Conservation (phyloP, 2,797 vertebrate genomes). For the Mormyrops boulengeri region DNA sequence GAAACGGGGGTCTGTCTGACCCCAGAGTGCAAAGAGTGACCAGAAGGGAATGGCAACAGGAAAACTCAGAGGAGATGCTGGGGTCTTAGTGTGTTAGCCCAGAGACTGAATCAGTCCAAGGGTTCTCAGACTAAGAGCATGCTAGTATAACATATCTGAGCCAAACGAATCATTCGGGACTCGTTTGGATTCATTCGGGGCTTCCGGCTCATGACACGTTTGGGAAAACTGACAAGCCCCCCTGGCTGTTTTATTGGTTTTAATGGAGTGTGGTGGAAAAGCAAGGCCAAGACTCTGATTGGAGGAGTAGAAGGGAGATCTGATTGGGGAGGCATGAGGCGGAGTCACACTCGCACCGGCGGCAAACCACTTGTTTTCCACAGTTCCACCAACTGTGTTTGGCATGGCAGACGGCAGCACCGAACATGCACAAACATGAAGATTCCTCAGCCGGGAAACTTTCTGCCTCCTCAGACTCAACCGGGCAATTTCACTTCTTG, state of each 20-base stretch:
- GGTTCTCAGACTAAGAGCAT: neutral
- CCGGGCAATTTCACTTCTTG: neutral
- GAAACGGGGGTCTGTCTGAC: neutral
- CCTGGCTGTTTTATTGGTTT: neutral
- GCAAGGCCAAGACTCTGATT: neutral
- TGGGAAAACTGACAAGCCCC: neutral
- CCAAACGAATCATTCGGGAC: neutral
- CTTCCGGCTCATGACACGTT: neutral
- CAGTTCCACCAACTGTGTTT: neutral
- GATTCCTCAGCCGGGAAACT: neutral
- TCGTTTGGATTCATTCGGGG: neutral
- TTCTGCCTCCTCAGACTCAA: neutral
- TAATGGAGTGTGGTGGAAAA: neutral
- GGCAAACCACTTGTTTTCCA: neutral
- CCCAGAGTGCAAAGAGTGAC: neutral
- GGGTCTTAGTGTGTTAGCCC: neutral
- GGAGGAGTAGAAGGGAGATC: neutral
- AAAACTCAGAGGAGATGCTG: neutral
- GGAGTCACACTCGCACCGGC: neutral
- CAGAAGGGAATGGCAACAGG: neutral
- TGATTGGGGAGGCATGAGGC: neutral
- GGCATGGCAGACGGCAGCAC: neutral
- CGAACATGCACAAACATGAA: neutral
- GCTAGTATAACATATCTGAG: neutral
- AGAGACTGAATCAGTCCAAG: neutral